Base-by-base conservation (phyloP, 64 coral and sea anemone genomes). In the Montipora capricornis region DNA sequence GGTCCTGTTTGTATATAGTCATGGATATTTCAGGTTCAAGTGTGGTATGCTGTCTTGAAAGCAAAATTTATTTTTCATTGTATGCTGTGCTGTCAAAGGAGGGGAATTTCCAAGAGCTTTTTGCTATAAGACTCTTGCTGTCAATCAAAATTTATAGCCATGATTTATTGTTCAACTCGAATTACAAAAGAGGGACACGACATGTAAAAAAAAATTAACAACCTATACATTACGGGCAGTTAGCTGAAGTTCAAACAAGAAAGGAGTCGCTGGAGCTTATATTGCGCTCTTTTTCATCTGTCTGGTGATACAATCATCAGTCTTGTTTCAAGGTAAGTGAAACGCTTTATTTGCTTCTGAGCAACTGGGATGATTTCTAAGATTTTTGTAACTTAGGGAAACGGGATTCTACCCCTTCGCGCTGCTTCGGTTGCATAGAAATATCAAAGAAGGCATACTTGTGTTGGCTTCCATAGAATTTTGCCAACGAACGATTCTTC, bases 371-470 rank as follows among this genome's bases (percentile, higher is more conserved):
- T 49, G 68, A 20, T 71, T 91, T 68, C 37, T 69, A 91, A 83
- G 52, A 83, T 88, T 80, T 80, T 80, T 80, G 92, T 93, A 68
- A 88, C 92, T 93, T 88, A 75, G 92, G 92, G 92, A 85, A 68
- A 93, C 92, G 44, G 75, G 11, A 47, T 47, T 16, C 53, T 59
- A 59, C 60, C 82, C 50, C 62, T 14, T 1, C 66, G 67, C 66
- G 66, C 47, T 46, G 44, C 8, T 48, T 86, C 84, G 74, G 91
- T 93, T 93, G 77, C 92, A 88, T 93, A 44, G 92, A 80, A 93
- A 93, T 93, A 93, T 88, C 84, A 93, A 61, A 52, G 74, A 74
- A 80, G 84, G 81, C 85, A 93, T 93, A 88, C 77, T 76, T 93
- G 64, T 80, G 46, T 49, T 78, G 57, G 71, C 55, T 87, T 87